Base-by-base conservation (phyloP, 2,797 vertebrate genomes). In the Urophycis tenuis region DNA sequence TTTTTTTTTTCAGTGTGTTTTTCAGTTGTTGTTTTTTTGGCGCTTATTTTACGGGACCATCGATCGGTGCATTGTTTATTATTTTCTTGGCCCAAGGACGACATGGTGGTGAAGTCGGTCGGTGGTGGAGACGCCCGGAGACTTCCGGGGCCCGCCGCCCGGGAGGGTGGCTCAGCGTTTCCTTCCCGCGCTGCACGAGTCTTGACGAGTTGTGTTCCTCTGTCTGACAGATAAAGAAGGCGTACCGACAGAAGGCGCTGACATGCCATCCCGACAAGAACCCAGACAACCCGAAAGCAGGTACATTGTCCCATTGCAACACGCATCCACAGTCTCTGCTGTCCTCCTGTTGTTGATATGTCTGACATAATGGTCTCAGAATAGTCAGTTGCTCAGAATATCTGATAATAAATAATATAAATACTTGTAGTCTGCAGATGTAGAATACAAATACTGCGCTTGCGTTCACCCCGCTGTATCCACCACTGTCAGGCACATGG, bases 181-280 rank as follows among this genome's bases (percentile, higher is more conserved):
- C 81, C 75, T 77, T 71, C 71, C 60, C 73, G n/a, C n/a, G n/a
- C 7, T 3, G 22, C 2, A 45, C 79, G 79, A 80, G 49, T 8
- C 11, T 74, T 6, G 11, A 41, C n/a, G n/a, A 53, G 10, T 76
- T 77, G 9, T 78, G 76, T 49, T 77, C 14, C 70, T 89, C 74
- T 76, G 41, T 89, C 71, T 83, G 85, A 12, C 87, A 99, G 97
- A 95, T 99, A 76, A 99, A 99, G 92, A 99, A 96, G 84, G 96
- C 97, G 0, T 99, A 96, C 88, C 91, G 98, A 78, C 95, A 97
- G 90, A 97, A 94, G 87, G 98, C 98, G 0, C 87, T 99, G 80
- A 95, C 92, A 2, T 99, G 98, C 86, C 98, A 99, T 89, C 98
- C 98, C 0, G 98, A 99, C 90, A 99, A 99, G 89, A 97, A 99